Conservation (phyloP, 2,113 vertebrate genomes). For the Siniperca chuatsi region DNA sequence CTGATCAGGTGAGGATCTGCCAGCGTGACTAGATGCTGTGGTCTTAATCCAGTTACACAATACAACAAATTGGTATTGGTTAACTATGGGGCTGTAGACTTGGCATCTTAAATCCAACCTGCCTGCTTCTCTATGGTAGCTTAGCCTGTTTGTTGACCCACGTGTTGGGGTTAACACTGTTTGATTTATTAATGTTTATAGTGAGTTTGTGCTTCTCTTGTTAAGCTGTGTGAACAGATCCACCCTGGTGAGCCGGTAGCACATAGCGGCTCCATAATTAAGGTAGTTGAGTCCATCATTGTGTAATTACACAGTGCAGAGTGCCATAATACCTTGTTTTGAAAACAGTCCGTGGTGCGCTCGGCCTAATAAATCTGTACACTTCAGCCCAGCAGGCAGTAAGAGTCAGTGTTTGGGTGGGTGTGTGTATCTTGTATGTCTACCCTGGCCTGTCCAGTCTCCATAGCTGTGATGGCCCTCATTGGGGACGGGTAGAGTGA, state of each 20-base stretch:
- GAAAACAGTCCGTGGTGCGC: slow-evolving; percentile 54
- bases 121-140: slow-evolving; percentile 43
- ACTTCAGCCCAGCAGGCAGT: slow-evolving; percentile 43
- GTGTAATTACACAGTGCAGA: slow-evolving; percentile 70
- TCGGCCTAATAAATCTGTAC: slow-evolving; percentile 56
- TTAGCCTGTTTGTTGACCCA: slow-evolving; percentile 48
- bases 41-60: slow-evolving; percentile 60
- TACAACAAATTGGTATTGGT: slow-evolving; percentile 1
- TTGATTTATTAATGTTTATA: slow-evolving; percentile 54
- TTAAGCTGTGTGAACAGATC: slow-evolving; percentile 49
- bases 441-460: slow-evolving; percentile 10
- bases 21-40: not conserved
- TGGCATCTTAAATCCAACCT: slow-evolving; percentile 23
- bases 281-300: slow-evolving; percentile 67
- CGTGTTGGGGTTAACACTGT: slow-evolving; percentile 29
- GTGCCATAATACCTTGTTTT: slow-evolving; percentile 68
- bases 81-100: slow-evolving; percentile 1
- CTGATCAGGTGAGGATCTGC: slow-evolving; percentile 46
- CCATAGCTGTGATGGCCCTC: slow-evolving; percentile 15
- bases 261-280: slow-evolving; percentile 64
- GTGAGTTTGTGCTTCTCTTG: slow-evolving; percentile 16
- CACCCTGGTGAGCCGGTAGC: slow-evolving; percentile 54
- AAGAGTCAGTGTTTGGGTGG: slow-evolving; percentile 20
- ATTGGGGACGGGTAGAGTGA: not conserved
- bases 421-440: slow-evolving; percentile 33